phyloP scores from a whole-genome alignment of 2,888 invertebrate species.

The Diaprepes abbreviatus region DNA sequence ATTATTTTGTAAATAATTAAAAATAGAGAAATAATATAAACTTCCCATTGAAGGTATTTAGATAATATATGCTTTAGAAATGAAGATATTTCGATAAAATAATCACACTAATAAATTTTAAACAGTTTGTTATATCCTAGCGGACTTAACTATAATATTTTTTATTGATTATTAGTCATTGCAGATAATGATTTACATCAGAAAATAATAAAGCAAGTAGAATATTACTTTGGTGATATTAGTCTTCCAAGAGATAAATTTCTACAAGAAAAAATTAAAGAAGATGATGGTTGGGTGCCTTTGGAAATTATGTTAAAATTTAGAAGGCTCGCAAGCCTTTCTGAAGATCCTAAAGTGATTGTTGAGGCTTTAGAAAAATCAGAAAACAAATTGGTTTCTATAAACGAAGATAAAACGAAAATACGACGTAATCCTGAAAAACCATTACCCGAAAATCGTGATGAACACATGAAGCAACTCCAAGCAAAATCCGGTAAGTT shows the following conservation, averaged over 20 bases:
- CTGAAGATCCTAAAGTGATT: constrained; percentile 79
- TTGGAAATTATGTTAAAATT: constrained; percentile 88
- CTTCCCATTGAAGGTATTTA: no score
- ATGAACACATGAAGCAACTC: constrained; percentile 85
- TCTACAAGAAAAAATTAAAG: constrained; percentile 82
- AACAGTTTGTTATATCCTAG: no score
- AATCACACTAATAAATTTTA: no score
- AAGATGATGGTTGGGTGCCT: constrained; percentile 94
- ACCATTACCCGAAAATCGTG: constrained; percentile 88
- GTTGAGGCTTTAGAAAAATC: constrained; percentile 82
- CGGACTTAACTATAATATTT: no score
- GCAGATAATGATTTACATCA: constrained; percentile 68
- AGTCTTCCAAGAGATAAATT: constrained; percentile 95
- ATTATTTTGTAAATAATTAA: no score
- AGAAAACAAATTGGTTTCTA: constrained; percentile 79
- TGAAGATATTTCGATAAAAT: no score
- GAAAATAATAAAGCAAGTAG: constrained; percentile 78
- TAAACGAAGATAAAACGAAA: constrained; percentile 73
- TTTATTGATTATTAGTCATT: no score
- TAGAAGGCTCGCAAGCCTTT: constrained; percentile 84
- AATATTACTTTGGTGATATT: constrained; percentile 85
- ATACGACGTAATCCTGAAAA: constrained; percentile 80
- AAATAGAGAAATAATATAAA: no score
- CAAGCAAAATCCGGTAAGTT: constrained; percentile 74
- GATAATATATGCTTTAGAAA: no score